Base-by-base conservation (phyloP, 1,140 invertebrate genomes). In the Delia radicum region DNA sequence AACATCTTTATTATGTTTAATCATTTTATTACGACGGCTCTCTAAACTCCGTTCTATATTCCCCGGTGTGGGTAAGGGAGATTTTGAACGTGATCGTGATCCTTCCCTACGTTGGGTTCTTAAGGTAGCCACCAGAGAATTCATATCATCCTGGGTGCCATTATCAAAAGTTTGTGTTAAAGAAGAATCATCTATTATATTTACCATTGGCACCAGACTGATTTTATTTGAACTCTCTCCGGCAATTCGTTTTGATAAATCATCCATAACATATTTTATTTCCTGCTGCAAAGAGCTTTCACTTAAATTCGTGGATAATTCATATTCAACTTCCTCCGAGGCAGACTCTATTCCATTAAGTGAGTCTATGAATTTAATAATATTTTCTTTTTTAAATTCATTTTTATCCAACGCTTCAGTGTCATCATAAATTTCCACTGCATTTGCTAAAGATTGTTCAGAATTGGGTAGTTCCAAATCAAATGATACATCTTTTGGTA, bases 371-470 rank as follows among this genome's bases (percentile, higher is more conserved):
- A 84, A 75, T 28, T 82, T 77, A 12, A 82, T 63, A 0, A 84
- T 78, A 1, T 76, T 72, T 55, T 81, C 80, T 18, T 81, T 80
- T 12, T 73, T 84, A 0, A 84, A 26, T 55, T 84, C 82, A 0
- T 79, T 82, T 0, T 65, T 28, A n/a, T 65, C 0, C 13, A 77
- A 12, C 0, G 78, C 78, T 2, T 78, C 73, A 0, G 79, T 82
- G n/a, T 84, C 82, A 27, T 84, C 82, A 48, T 79, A 84, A 0
- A 84, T 74, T 27, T 84, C 82, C 12, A 84, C 29, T 2, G 63
- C 4, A 18, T 67, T 67, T 18, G 13, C 2, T 18, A 37, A 37
- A 10, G 55, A 73, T 48, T 79, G 75, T 2, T 67, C 63, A 0
- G 80, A 80, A 15, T 77, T 74, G 24, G 80, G 76, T 10, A n/a